phyloP scores from a whole-genome alignment of 2,113 vertebrate species.

The Microtus ochrogaster region DNA sequence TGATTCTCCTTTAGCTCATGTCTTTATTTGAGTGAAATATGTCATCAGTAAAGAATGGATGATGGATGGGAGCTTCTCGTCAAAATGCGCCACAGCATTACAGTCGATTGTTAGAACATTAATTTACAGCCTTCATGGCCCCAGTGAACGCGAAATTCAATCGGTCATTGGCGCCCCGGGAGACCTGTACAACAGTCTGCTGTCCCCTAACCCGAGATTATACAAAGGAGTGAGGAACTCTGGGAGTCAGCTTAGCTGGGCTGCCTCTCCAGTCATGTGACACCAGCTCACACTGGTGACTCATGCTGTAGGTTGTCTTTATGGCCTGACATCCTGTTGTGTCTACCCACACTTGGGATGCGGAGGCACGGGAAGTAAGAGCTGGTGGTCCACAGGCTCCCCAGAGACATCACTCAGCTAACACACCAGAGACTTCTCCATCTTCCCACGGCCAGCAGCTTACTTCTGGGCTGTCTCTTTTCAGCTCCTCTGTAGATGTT shows the following conservation, averaged over 20 bases:
- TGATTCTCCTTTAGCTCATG: not conserved
- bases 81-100: not conserved
- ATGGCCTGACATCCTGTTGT: not conserved
- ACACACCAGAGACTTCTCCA: not conserved
- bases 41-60: not conserved
- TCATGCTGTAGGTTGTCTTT: not conserved
- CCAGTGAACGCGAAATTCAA: not conserved
- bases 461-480: not conserved
- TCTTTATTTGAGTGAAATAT: slow-evolving; percentile 26
- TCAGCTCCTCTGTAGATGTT: not conserved
- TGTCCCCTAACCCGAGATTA: not conserved
- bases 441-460: not conserved
- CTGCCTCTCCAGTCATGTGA: not conserved
- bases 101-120: slow-evolving; percentile 1
- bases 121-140: not conserved
- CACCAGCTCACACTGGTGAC: not conserved
- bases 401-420: not conserved
- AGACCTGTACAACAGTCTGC: not conserved
- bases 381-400: not conserved
- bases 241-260: not conserved
- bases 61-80: not conserved
- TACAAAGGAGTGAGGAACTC: not conserved
- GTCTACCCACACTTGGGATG: not conserved
- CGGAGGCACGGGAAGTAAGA: too few relatives aligned
- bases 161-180: not conserved